Evolutionary conservation across 2,113 vertebrate species (phyloP).

Genomic region (Neodon shergylaensis): DNA sequence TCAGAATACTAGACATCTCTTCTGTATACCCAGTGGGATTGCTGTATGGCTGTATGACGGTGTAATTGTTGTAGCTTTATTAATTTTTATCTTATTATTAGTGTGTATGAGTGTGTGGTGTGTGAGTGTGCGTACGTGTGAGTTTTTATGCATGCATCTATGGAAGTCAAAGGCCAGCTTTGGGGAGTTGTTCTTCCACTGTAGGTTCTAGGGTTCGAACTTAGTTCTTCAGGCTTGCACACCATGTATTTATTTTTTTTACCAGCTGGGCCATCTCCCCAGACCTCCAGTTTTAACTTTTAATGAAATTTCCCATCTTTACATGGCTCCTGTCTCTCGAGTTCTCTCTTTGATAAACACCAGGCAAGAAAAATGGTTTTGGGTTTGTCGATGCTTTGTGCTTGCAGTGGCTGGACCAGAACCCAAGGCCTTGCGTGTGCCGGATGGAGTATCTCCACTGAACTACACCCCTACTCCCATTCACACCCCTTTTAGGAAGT

Average conservation of each 20-base stretch:
- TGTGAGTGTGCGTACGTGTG: background rate
- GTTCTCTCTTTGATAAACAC: constrained; percentile 17
- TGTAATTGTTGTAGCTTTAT: background rate
- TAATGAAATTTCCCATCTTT: background rate
- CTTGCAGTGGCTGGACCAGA: background rate
- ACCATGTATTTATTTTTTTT: no score
- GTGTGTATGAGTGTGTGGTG: background rate
- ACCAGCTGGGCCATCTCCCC: background rate
- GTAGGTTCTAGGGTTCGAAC: background rate
- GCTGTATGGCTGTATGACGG: background rate
- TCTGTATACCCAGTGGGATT: background rate
- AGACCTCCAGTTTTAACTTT: background rate
- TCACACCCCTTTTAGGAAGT: background rate
- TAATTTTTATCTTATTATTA: background rate
- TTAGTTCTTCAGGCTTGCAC: background rate
- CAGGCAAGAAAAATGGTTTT: background rate
- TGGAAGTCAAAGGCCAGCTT: background rate
- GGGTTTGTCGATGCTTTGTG: background rate
- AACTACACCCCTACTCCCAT: background rate
- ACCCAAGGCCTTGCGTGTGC: background rate
- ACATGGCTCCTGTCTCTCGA: background rate
- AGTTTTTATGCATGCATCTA: background rate
- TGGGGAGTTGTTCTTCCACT: background rate
- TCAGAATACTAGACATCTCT: background rate
- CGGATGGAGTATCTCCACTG: background rate